Percentiles rank a stretch among this genome's conserved stretches.
Evolutionary conservation across 2,888 invertebrate species (phyloP).

Genomic region (Eilema sororculum): DNA sequence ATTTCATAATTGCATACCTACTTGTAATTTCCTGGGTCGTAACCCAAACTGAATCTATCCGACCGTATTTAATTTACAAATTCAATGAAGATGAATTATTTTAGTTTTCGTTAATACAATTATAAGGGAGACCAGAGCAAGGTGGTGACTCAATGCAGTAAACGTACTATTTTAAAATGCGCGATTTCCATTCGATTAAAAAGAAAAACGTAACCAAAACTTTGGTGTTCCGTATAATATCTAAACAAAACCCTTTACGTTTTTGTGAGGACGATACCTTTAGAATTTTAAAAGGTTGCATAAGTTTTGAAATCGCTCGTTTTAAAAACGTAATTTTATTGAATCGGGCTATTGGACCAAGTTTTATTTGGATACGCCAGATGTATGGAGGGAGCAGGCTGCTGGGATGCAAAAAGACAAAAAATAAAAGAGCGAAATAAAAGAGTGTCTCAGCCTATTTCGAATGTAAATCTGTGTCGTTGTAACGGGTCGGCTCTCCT

Average conservation of each 20-base stretch:
- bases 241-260: not conserved
- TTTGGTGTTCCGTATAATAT: not conserved
- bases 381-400: slow-evolving; percentile 40
- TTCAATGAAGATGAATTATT: slow-evolving; percentile 46
- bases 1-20: slow-evolving; percentile 53
- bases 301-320: not conserved
- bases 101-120: slow-evolving; percentile 41
- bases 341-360: slow-evolving; percentile 15
- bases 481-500: slow-evolving; percentile 76
- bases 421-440: slow-evolving; percentile 73
- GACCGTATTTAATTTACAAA: slow-evolving; percentile 43
- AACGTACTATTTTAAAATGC: not conserved
- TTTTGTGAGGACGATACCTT: too few relatives aligned
- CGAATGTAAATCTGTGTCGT: slow-evolving; percentile 82
- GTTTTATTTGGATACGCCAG: slow-evolving; percentile 38
- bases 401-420: slow-evolving; percentile 56
- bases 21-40: slow-evolving; percentile 45
- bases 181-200: not conserved
- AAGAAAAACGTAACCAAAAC: too few relatives aligned
- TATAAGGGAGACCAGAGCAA: slow-evolving; percentile 37
- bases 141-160: not conserved
- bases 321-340: not conserved
- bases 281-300: not conserved
- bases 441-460: slow-evolving; percentile 77
- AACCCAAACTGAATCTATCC: slow-evolving; percentile 42